These are phyloP conservation scores for Astatotilapia flaviijosephi DNA, from an alignment of 2,113 vertebrate species.

Conservation along the genomic window DNA sequence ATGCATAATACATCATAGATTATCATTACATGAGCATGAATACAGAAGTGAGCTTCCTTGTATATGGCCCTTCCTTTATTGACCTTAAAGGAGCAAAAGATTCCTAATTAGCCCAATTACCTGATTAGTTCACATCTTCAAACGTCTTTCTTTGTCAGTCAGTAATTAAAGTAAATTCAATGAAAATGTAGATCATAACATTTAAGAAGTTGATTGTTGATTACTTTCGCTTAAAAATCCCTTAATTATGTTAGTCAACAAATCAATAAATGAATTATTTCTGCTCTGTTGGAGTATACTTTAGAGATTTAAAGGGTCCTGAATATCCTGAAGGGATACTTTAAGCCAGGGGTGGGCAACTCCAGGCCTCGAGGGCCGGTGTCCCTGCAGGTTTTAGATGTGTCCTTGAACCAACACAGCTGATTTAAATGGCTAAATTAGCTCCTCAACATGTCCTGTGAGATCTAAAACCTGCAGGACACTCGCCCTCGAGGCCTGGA, in stretches of 20 bases:
- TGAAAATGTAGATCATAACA: not conserved
- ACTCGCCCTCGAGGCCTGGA: not conserved
- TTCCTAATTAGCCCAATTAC: not conserved
- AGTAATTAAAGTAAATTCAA: not conserved
- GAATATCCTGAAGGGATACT: not conserved
- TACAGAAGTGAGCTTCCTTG: not conserved
- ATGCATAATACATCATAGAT: not conserved
- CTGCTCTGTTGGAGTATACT: not conserved
- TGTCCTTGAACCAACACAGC: not conserved
- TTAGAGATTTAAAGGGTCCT: not conserved
- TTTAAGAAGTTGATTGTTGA: not conserved
- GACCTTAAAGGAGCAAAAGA: not conserved
- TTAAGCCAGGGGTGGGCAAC: not conserved
- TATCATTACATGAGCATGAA: not conserved
- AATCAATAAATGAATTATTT: not conserved
- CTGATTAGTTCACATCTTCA: not conserved
- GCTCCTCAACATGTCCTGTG: not conserved
- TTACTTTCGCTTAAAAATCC: not conserved
- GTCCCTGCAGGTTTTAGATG: not conserved
- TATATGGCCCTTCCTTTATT: not conserved
- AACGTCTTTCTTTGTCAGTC: not conserved
- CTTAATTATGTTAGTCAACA: not conserved
- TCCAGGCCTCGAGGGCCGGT: not conserved
- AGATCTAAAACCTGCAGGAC: not conserved
- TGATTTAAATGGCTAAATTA: not conserved